Evolutionary conservation across 2,113 vertebrate genomes (phyloP), one percentile per base, ranked within the genome.

Genomic region (Cervus canadensis): DNA sequence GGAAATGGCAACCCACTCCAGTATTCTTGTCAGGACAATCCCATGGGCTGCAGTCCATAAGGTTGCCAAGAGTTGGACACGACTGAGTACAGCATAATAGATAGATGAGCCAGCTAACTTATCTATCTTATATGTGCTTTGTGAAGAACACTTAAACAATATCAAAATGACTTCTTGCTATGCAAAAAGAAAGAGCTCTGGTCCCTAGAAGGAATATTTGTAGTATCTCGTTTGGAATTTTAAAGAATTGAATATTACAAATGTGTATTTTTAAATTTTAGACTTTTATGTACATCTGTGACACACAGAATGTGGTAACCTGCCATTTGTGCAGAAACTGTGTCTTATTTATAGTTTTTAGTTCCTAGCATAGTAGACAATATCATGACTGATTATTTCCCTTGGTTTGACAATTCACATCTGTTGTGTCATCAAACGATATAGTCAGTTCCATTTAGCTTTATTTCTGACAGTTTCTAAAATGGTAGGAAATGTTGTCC

Each of bases 401-500:
- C 45, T 74, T 89, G 52, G 26, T 71, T 94, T 91, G 26, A 76
- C 82, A 71, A 56, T 86, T 62, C 52, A 36, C 56, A 62, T 45
- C 85, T 89, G 33, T 67, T 96, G 8, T 64, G 78, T 64, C 50
- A 87, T 23, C 16, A 91, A 52, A 10, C n/a, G 95, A 1, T 91
- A 33, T 6, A 14, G 52, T 59, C 4, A 3, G 52, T 79, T 21
- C 9, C 86, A 17, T 84, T 97, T 43, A 79, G 19, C 79, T 36
- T 17, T 79, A 6, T 95, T 95, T 81, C 28, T 96, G 50, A 62
- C 17, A 85, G 14, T 96, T 94, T 92, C 30, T 84, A 92, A 89
- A 86, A 81, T 85, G 43, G 60, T 56, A 60, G 17, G 43, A 91
- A 89, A 71, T 92, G 6, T 30, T 87, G 40, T 91, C 9, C 43